Percentiles rank a stretch among this genome's conserved stretches.
Evolutionary conservation across 2,888 invertebrate genomes (phyloP).

Genomic region (Drosophila rubida): DNA sequence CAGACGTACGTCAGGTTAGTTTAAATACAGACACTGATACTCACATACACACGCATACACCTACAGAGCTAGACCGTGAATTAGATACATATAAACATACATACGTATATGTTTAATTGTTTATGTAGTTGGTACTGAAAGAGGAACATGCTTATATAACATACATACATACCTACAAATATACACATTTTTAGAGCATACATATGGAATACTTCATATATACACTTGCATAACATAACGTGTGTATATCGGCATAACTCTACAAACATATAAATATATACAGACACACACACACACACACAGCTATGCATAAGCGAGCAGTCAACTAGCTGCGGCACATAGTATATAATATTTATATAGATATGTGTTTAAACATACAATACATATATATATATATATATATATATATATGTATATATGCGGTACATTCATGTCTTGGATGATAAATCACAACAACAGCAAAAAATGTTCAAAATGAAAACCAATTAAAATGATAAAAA

Average conservation of each 20-base stretch:
- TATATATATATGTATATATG: no score
- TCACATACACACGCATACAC: neutral
- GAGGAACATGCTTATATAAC: conserved; percentile 44
- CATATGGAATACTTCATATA: conserved; percentile 6
- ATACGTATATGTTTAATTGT: conserved; percentile 22
- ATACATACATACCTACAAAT: conserved; percentile 35
- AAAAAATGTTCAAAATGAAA: conserved; percentile 67
- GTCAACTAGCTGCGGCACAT: conserved; percentile 7
- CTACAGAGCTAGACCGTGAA: conserved; percentile 9
- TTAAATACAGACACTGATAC: conserved; percentile 8
- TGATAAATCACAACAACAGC: conserved; percentile 56
- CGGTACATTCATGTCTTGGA: conserved; percentile 55
- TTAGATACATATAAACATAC: conserved; percentile 1
- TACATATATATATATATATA: conserved; percentile 4
- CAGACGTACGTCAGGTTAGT: conserved; percentile 2
- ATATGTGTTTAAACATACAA: conserved; percentile 29
- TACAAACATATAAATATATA: conserved; percentile 12
- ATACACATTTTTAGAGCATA: conserved; percentile 14
- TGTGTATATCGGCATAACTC: conserved; percentile 7
- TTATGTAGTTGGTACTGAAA: conserved; percentile 41
- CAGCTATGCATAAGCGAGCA: neutral
- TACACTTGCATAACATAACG: neutral
- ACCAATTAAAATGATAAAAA: conserved; percentile 66
- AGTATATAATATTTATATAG: conserved; percentile 22
- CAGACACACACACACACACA: neutral